Evolutionary conservation across 2,888 invertebrate genomes (phyloP).

Genomic region (Caenorhabditis sp.): DNA sequence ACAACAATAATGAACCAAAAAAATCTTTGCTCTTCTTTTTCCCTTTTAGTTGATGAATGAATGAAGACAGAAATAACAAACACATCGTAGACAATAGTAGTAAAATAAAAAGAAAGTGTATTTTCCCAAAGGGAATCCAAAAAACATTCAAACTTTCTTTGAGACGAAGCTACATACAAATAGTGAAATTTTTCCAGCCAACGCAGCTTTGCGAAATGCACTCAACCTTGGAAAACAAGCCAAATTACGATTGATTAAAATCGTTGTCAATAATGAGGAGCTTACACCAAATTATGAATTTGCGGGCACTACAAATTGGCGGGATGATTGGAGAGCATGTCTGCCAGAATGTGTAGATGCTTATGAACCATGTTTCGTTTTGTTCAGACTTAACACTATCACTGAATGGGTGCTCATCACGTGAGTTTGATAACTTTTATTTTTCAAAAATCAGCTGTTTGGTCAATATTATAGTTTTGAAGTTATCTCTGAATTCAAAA

Average conservation of each 20-base stretch:
- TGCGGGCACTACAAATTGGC: constrained; percentile 65
- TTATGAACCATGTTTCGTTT: constrained; percentile 84
- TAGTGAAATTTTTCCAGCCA: constrained; percentile 57
- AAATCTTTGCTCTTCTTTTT: constrained; percentile 1
- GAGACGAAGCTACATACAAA: neutral
- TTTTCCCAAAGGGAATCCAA: neutral
- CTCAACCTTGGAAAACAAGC: constrained; percentile 68
- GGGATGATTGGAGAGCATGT: constrained; percentile 65
- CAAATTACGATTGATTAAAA: constrained; percentile 68
- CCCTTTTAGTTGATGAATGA: neutral
- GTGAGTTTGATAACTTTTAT: constrained; percentile 51
- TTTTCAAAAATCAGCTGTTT: neutral
- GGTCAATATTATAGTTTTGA: too few species aligned
- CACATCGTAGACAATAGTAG: neutral
- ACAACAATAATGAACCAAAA: constrained; percentile 5
- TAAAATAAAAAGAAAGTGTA: constrained; percentile 9
- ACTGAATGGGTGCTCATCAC: constrained; percentile 83
- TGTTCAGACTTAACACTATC: constrained; percentile 80
- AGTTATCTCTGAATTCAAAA: too few species aligned
- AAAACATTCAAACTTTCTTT: too few species aligned
- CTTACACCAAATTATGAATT: constrained; percentile 61
- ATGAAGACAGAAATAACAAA: constrained; percentile 1
- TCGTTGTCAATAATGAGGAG: constrained; percentile 68
- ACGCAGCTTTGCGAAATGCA: constrained; percentile 62
- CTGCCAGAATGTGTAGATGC: constrained; percentile 71